These are phyloP conservation scores for Pedionomus torquatus DNA, from an alignment of 2,113 vertebrate species.

Conservation along the genomic window DNA sequence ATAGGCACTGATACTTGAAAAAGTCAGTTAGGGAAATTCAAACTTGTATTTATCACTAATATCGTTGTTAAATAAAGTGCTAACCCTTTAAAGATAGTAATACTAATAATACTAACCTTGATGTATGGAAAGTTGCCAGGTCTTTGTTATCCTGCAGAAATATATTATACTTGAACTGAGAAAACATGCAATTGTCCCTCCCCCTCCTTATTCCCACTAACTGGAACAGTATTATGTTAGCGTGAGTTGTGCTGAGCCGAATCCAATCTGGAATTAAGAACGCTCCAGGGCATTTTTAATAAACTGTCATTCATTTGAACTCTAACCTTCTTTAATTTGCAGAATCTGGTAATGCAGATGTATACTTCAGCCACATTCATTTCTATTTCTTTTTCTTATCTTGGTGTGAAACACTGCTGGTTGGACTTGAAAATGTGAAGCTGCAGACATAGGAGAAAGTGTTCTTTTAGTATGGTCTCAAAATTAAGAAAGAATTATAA, in stretches of 20 bases:
- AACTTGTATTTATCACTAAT: background rate
- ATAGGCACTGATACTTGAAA: background rate
- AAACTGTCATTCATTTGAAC: constrained; percentile 53
- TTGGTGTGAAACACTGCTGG: constrained; percentile 13
- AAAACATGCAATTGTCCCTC: background rate
- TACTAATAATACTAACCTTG: background rate
- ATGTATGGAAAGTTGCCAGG: background rate
- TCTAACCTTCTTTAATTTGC: constrained; percentile 28
- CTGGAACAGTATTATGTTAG: constrained; percentile 47
- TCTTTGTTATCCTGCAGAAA: background rate
- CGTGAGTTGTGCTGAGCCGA: constrained; percentile 20
- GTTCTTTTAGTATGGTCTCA: background rate
- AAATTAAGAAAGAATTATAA: background rate
- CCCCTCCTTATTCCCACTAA: constrained; percentile 8
- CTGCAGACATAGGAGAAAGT: background rate
- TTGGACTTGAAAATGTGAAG: background rate
- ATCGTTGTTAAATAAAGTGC: background rate
- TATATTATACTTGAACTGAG: background rate
- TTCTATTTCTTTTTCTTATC: constrained; percentile 41
- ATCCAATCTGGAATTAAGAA: constrained; percentile 46
- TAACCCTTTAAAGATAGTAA: background rate
- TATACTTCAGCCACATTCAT: background rate
- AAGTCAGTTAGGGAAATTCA: background rate
- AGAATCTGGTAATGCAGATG: constrained; percentile 9
- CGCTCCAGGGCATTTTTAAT: constrained; percentile 46